Conservation (phyloP, 2,888 invertebrate species). For the Catotricha subobsoleta region DNA sequence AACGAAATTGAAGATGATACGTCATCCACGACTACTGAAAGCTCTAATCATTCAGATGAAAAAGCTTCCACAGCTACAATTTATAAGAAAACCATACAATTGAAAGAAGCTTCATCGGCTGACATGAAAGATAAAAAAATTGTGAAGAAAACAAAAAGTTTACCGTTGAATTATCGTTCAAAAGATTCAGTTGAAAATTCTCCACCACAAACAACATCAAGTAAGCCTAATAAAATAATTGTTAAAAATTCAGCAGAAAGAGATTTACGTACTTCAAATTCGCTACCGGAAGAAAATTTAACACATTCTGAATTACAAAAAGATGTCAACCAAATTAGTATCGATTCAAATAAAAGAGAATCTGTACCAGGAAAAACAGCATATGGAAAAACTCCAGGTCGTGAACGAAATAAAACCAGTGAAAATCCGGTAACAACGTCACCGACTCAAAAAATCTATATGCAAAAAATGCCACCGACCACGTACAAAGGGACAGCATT, state of each 20-base stretch:
- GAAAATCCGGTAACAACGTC: conserved; percentile 11
- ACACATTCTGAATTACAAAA: no score
- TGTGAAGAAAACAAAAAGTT: conserved; percentile 8
- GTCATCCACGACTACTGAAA: conserved; percentile 5
- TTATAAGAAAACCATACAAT: background rate
- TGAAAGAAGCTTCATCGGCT: background rate
- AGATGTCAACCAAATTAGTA: no score
- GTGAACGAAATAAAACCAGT: conserved; percentile 23
- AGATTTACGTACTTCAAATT: no score
- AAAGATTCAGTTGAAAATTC: background rate
- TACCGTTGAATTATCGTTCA: conserved; percentile 7
- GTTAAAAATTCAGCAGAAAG: no score
- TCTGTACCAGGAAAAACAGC: no score
- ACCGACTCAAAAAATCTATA: background rate
- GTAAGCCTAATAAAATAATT: background rate
- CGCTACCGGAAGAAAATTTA: no score
- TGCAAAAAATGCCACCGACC: conserved; percentile 7
- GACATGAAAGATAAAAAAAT: conserved; percentile 2
- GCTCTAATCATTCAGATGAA: conserved; percentile 4
- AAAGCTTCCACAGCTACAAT: background rate
- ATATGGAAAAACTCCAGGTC: conserved; percentile 27
- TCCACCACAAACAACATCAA: background rate
- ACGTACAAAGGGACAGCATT: conserved; percentile 15
- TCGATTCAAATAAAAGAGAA: no score
- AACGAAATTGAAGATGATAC: conserved; percentile 4